Evolutionary conservation across 2,113 vertebrate species (phyloP), one percentile per base, ranked within the genome.

Genomic region (Indicator maculatus): DNA sequence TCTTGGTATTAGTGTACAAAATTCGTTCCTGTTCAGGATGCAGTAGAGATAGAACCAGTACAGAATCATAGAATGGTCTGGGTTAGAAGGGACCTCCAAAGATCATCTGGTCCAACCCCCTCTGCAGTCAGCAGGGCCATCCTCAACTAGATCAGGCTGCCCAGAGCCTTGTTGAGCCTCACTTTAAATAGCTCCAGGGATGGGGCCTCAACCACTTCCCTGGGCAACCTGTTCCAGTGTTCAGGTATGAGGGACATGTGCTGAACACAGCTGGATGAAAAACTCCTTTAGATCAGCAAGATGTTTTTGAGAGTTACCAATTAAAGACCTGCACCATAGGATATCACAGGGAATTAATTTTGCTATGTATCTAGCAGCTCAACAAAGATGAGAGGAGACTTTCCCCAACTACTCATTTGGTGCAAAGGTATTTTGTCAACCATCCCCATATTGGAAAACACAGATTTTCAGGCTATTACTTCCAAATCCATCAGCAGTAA

Each of bases 171-270:
- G 23, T 50, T 12, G 10, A 50, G 21, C 47, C 47, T 50, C 21
- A 16, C 47, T 12, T 50, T 50, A 50, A 50, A 12, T 23, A 50
- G 11, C 47, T 50, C 21, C 21, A 23, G 47, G 15, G 41, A 44
- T 44, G 41, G 41, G 47, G 21, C 47, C 23, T 23, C 21, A 5
- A 50, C 47, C 47, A 50, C 47, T 21, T 50, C 21, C 47, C 47
- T 50, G 47, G 21, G 47, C 47, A 50, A 50, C 47, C 47, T 23
- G 9, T 24, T 50, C 47, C 47, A 50, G 47, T 21, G 21, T 50
- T 6, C 31, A 53, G 28, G 21, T 3, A 6, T 1, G 28, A 92
- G 21, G 5, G 21, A n/a, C 14, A 24, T 1, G 13, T 0, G 0
- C 66, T 12, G 72, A 59, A 74, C 5, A 9, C 0, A 39, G 33